A percentile compares a stretch with the other conserved stretches of the same genome.
Evolutionary conservation across 2,888 invertebrate genomes (phyloP).

Genomic region (Spisula solida): DNA sequence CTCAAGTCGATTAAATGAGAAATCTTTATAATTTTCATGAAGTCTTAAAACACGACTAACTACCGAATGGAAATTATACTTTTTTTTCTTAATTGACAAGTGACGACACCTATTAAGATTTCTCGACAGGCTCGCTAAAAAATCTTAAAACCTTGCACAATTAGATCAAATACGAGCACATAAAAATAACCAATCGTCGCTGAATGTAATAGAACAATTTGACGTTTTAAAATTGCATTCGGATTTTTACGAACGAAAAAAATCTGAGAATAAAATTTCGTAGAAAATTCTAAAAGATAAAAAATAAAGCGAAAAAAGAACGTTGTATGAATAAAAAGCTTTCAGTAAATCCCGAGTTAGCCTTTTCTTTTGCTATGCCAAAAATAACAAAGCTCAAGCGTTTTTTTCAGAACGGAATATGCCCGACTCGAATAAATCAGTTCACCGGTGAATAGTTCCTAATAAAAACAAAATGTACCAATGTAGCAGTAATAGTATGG

Average conservation of each 20-base stretch:
- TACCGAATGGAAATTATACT: background rate
- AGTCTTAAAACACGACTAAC: background rate
- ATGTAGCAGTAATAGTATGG: background rate
- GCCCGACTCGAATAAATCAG: background rate
- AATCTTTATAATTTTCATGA: background rate
- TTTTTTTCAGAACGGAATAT: background rate
- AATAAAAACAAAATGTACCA: background rate
- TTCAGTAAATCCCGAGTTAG: background rate
- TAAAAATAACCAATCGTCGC: background rate
- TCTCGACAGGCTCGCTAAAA: background rate
- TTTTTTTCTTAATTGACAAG: background rate
- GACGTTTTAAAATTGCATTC: background rate
- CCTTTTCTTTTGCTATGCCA: background rate
- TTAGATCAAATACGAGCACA: too few species aligned
- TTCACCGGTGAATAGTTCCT: background rate
- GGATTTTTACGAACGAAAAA: background rate
- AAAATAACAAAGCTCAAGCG: background rate
- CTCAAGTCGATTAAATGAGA: background rate
- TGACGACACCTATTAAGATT: background rate
- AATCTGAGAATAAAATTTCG: background rate
- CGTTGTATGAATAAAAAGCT: background rate
- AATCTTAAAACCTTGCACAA: background rate
- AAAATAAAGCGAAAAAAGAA: background rate
- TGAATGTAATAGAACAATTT: too few species aligned
- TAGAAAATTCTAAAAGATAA: background rate